Percentiles rank a stretch among this genome's conserved stretches.
phyloP scores from a whole-genome alignment of 2,797 vertebrate genomes.

The Tokudaia muenninki region DNA sequence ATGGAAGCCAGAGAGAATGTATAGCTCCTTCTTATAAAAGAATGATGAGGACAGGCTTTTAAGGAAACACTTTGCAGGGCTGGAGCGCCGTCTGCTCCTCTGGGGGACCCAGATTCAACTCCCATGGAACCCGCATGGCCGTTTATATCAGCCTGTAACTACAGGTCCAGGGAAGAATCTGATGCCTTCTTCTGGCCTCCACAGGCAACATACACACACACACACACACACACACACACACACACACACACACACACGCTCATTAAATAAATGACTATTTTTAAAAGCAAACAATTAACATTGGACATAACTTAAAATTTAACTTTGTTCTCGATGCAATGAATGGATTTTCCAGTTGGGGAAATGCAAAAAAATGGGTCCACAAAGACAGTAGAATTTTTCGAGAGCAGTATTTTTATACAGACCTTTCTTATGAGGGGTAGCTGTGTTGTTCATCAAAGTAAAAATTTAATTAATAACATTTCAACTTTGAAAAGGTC shows the following conservation, averaged over 20 bases:
- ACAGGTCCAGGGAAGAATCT: not conserved
- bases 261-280: not conserved
- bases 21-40: not conserved
- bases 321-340: not conserved
- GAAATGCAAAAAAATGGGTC: constrained; percentile 6
- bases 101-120: not conserved
- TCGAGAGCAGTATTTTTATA: constrained; percentile 1
- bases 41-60: not conserved
- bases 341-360: not conserved
- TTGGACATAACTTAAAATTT: constrained; percentile 8
- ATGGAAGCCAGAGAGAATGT: not conserved
- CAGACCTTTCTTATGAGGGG: not conserved
- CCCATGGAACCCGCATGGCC: not conserved
- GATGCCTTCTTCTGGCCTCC: not conserved
- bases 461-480: constrained; percentile 14
- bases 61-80: constrained; percentile 20
- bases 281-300: constrained; percentile 30
- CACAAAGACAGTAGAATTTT: not conserved
- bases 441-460: not conserved
- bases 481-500: not conserved
- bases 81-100: not conserved
- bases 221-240: not conserved
- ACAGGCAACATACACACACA: not conserved
- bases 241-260: no score
- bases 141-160: not conserved